Evolutionary conservation across 1,140 invertebrate species (phyloP).

Genomic region (Meloidogyne floridensis): DNA sequence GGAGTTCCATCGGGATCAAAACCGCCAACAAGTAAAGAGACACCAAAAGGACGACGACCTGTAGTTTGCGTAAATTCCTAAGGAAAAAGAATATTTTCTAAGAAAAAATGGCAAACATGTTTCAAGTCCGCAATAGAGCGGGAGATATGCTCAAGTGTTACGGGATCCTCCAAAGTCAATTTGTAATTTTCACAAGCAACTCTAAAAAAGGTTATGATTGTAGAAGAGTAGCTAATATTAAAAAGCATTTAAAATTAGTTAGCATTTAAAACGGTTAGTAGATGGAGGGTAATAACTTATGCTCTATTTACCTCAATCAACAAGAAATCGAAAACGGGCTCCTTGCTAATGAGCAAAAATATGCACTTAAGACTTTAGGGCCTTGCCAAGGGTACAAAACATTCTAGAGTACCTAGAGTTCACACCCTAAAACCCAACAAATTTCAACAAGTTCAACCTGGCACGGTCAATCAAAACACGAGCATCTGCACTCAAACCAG

Average conservation of each 20-base stretch:
- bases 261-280: no score
- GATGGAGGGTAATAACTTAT: no score
- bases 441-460: conserved; percentile 53
- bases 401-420: no score
- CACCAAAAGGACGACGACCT: conserved; percentile 95
- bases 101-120: conserved; percentile 67
- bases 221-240: no score
- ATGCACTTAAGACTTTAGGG: no score
- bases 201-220: conserved; percentile 66
- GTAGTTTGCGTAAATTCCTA: conserved; percentile 98
- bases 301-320: no score
- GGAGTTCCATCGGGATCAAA: conserved; percentile 95
- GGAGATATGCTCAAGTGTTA: conserved; percentile 97
- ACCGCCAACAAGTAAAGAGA: conserved; percentile 93
- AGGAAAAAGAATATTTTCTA: conserved; percentile 57
- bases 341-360: no score
- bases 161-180: conserved; percentile 97
- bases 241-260: no score
- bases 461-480: conserved; percentile 94
- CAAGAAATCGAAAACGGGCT: no score
- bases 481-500: conserved; percentile 95
- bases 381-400: no score
- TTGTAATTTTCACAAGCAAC: conserved; percentile 98
- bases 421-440: not conserved
- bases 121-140: conserved; percentile 81